Percentiles rank a stretch among this genome's conserved stretches.
Conservation (phyloP, 2,113 vertebrate genomes). For the Hemibagrus wyckioides region DNA sequence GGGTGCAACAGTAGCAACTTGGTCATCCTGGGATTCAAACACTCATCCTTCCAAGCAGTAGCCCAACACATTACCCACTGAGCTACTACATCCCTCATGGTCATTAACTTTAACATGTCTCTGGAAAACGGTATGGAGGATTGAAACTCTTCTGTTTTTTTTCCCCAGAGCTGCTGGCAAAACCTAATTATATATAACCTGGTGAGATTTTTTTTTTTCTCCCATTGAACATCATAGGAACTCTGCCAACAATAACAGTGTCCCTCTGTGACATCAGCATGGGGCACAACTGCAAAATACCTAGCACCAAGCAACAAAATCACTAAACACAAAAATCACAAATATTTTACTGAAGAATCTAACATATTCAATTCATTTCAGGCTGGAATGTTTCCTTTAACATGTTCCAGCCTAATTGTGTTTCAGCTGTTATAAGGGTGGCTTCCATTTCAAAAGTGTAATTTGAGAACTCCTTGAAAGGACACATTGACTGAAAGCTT, state of each 20-base stretch:
- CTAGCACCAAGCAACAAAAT: neutral
- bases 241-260: neutral
- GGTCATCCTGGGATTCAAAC: too few relatives aligned
- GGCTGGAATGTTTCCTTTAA: neutral
- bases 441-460: neutral
- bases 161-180: neutral
- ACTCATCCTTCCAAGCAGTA: too few relatives aligned
- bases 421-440: conserved; percentile 2
- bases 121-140: neutral
- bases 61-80: too few relatives aligned
- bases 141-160: neutral
- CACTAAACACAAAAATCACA: neutral
- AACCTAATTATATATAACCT: neutral
- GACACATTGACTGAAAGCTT: neutral
- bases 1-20: too few relatives aligned
- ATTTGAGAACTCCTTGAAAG: neutral
- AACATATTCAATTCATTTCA: neutral
- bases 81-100: too few relatives aligned
- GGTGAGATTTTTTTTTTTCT: too few relatives aligned
- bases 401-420: neutral
- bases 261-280: neutral
- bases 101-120: too few relatives aligned
- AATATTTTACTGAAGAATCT: neutral
- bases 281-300: neutral
- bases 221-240: neutral